phyloP scores from a whole-genome alignment of 2,797 vertebrate species.

The Lepidocolaptes lacrymiger region DNA sequence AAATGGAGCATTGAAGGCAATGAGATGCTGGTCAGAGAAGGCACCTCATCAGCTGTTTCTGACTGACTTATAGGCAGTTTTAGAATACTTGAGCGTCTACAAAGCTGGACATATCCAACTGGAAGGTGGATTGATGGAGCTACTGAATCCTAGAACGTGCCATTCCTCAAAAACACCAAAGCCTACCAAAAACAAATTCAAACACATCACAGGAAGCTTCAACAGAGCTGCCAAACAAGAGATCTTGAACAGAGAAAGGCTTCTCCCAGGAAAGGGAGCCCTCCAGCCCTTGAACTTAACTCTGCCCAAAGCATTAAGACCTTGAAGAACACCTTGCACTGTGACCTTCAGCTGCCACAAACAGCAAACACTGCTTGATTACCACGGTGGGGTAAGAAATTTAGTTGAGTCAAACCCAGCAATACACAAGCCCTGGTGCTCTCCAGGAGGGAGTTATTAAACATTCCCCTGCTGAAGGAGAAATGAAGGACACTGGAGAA shows the following conservation, averaged over 20 bases:
- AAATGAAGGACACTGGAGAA: constrained; percentile 19
- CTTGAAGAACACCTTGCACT: background rate
- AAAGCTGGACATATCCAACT: background rate
- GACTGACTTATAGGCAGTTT: background rate
- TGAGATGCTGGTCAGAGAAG: background rate
- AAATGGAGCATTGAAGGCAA: background rate
- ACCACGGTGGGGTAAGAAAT: background rate
- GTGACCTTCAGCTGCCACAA: background rate
- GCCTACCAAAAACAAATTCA: background rate
- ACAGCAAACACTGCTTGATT: background rate
- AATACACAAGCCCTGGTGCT: background rate
- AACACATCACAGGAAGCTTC: background rate
- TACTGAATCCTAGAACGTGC: background rate
- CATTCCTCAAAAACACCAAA: background rate
- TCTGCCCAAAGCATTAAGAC: background rate
- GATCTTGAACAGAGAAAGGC: background rate
- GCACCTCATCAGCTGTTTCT: background rate
- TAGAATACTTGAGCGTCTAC: background rate
- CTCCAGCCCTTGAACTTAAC: background rate
- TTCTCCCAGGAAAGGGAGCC: background rate
- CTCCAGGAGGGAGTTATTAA: background rate
- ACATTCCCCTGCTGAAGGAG: background rate
- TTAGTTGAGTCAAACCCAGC: background rate
- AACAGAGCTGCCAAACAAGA: background rate
- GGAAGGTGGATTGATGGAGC: background rate